Conservation (phyloP, 2,113 vertebrate species). For the Gymnocephalus cernua region DNA sequence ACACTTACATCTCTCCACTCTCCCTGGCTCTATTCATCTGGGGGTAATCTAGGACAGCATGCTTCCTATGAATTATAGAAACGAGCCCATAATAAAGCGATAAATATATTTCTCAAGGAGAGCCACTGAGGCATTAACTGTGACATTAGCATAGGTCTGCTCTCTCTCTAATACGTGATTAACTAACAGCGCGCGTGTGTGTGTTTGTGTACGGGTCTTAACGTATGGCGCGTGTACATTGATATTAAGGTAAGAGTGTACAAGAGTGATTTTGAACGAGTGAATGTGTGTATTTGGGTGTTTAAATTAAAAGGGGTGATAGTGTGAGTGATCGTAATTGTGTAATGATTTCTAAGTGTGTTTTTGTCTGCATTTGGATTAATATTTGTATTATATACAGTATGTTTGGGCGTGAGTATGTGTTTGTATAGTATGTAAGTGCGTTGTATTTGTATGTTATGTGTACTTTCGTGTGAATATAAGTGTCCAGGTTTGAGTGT, state of each 20-base stretch:
- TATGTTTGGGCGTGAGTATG: not conserved
- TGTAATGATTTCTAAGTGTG: not conserved
- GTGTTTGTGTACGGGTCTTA: slow-evolving; percentile 34
- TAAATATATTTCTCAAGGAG: slow-evolving; percentile 79
- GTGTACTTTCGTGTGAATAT: not conserved
- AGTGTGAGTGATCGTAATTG: slow-evolving; percentile 2
- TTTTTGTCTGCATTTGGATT: not conserved
- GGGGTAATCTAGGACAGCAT: slow-evolving; percentile 55
- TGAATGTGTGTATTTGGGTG: not conserved
- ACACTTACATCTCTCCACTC: slow-evolving; percentile 54
- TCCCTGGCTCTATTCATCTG: slow-evolving; percentile 66
- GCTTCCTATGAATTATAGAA: slow-evolving; percentile 76
- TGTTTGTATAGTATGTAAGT: not conserved
- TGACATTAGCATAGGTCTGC: slow-evolving; percentile 74
- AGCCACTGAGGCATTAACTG: slow-evolving; percentile 69
- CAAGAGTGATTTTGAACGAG: not conserved
- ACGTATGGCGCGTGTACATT: not conserved
- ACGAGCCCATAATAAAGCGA: slow-evolving; percentile 71
- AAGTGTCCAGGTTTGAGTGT: not conserved
- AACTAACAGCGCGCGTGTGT: slow-evolving; percentile 63
- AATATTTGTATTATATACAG: not conserved
- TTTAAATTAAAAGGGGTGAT: slow-evolving; percentile 13
- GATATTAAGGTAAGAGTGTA: not conserved
- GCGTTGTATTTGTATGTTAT: slow-evolving; percentile 10
- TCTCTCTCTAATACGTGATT: slow-evolving; percentile 62